Evolutionary conservation across 2,888 invertebrate genomes (phyloP).

Genomic region (Mystacides longicornis): DNA sequence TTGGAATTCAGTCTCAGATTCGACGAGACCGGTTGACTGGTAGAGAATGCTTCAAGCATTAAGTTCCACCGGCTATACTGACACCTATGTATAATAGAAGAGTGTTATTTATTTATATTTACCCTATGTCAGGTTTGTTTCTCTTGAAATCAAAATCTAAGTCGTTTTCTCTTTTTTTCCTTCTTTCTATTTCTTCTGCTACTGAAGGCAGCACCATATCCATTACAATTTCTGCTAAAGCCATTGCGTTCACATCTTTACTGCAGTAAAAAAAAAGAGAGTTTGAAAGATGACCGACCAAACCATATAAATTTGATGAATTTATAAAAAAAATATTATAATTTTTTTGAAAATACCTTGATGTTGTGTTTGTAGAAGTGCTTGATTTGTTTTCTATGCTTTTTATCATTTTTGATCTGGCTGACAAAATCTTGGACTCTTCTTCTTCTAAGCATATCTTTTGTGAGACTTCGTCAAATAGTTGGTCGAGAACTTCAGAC

Average conservation of each 20-base stretch:
- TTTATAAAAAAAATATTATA: not conserved
- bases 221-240: slow-evolving; percentile 9
- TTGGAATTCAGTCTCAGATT: no score
- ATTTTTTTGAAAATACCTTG: not conserved
- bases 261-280: not conserved
- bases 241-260: not conserved
- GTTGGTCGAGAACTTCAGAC: not conserved
- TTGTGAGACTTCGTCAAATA: not conserved
- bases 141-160: no score
- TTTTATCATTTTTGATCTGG: not conserved
- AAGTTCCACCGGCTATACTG: no score
- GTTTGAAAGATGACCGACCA: no score
- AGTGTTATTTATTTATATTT: no score
- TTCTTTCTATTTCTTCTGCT: slow-evolving; percentile 7
- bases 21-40: no score
- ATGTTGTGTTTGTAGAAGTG: not conserved
- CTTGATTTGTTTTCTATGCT: not conserved
- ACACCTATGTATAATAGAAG: no score
- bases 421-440: no score
- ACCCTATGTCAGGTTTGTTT: no score
- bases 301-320: not conserved
- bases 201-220: slow-evolving; percentile 7
- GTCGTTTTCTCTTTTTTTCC: not conserved
- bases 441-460: no score
- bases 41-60: no score